Evolutionary conservation across 2,888 invertebrate species (phyloP).

Genomic region (Erebia epiphron): DNA sequence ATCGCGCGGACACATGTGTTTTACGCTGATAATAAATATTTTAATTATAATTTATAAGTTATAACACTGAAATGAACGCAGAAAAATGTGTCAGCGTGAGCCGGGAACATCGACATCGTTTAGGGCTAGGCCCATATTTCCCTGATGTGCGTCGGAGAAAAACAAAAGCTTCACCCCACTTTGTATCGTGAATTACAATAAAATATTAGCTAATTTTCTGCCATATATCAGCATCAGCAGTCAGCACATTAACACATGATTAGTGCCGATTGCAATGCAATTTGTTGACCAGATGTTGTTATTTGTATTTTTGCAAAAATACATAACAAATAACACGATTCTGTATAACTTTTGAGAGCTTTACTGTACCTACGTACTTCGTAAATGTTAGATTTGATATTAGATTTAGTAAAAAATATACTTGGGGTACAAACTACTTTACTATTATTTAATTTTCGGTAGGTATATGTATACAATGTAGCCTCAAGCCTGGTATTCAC

Average conservation of each 20-base stretch:
- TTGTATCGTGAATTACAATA: conserved; percentile 24
- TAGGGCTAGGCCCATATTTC: conserved; percentile 38
- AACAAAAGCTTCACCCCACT: conserved; percentile 31
- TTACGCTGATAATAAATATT: conserved; percentile 53
- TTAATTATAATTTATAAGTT: conserved; percentile 60
- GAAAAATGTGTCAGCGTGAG: conserved; percentile 72
- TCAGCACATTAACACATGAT: conserved; percentile 4
- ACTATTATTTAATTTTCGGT: too few relatives aligned
- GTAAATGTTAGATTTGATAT: too few relatives aligned
- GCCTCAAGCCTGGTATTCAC: too few relatives aligned
- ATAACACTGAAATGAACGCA: conserved; percentile 56
- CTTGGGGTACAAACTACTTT: too few relatives aligned
- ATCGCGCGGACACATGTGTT: conserved; percentile 43
- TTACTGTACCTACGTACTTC: too few relatives aligned
- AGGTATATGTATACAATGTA: too few relatives aligned
- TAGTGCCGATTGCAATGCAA: neutral
- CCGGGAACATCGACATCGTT: conserved; percentile 53
- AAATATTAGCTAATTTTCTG: conserved; percentile 12
- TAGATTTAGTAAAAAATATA: too few relatives aligned
- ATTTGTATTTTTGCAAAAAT: too few relatives aligned
- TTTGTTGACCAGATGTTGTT: too few relatives aligned
- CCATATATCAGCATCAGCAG: conserved; percentile 15
- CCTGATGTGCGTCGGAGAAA: neutral
- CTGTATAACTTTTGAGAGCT: too few relatives aligned
- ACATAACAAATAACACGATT: too few relatives aligned